Percentiles rank a stretch among this genome's conserved stretches.
These are phyloP conservation scores for Hemibagrus guttatus DNA, from an alignment of 2,797 vertebrate species.

Conservation along the genomic window DNA sequence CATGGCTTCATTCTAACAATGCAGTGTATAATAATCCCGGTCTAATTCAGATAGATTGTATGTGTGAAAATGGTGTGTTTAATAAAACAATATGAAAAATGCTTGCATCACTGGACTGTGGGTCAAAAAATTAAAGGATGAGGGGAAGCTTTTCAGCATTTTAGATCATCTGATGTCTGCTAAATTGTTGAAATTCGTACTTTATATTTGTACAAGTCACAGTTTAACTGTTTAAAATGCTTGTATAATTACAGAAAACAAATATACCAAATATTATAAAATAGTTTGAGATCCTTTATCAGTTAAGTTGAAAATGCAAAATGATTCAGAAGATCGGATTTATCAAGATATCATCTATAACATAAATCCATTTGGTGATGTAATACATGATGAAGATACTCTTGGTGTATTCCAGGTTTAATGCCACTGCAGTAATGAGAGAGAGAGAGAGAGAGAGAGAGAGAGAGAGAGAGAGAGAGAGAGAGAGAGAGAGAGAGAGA, in stretches of 20 bases:
- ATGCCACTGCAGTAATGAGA: background rate
- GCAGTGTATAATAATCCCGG: background rate
- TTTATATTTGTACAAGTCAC: background rate
- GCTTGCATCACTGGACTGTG: background rate
- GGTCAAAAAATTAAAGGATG: background rate
- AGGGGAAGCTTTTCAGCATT: background rate
- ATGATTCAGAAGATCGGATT: background rate
- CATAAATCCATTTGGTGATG: background rate
- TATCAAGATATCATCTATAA: background rate
- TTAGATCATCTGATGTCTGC: background rate
- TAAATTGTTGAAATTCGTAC: background rate
- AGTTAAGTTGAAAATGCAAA: background rate
- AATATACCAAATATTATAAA: background rate
- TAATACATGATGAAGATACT: background rate
- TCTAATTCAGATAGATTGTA: background rate
- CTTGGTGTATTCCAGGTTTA: background rate
- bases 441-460: conserved; percentile 5
- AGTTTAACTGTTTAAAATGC: background rate
- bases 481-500: background rate
- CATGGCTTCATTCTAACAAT: background rate
- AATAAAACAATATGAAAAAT: background rate
- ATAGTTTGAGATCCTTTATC: background rate
- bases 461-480: background rate
- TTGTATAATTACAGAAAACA: background rate
- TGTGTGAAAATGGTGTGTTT: background rate